phyloP scores from a whole-genome alignment of 2,113 vertebrate species.

The Pomatorhinus ruficollis region DNA sequence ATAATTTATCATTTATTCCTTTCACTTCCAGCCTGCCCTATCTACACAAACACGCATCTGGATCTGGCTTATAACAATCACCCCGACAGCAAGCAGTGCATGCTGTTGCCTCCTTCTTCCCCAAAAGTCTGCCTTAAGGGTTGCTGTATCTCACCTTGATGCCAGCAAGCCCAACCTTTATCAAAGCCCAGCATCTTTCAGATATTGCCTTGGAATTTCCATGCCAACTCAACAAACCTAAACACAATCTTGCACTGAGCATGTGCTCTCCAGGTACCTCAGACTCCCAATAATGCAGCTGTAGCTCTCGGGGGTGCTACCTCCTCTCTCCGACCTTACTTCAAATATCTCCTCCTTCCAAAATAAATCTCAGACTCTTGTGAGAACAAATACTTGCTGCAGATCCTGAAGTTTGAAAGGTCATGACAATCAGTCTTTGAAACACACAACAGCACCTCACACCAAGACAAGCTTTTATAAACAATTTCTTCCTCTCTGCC shows the following conservation, averaged over 20 bases:
- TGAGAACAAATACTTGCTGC: background rate
- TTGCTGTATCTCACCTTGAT: background rate
- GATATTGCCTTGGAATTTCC: background rate
- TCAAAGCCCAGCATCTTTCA: background rate
- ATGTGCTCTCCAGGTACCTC: background rate
- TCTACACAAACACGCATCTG: background rate
- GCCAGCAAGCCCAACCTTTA: background rate
- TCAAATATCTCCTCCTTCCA: background rate
- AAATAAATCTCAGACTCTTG: background rate
- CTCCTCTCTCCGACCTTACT: background rate
- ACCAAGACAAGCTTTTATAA: background rate
- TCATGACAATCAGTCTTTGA: background rate
- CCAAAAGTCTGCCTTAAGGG: background rate
- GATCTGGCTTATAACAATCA: background rate
- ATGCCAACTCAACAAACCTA: background rate
- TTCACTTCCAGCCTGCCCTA: background rate
- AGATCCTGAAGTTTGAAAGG: background rate
- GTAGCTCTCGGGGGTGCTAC: background rate
- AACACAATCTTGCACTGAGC: background rate
- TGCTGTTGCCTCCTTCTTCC: background rate
- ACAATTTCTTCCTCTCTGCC: background rate
- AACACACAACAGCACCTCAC: background rate
- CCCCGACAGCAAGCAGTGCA: background rate
- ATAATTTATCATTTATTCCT: background rate
- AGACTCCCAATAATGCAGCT: background rate